phyloP scores from a whole-genome alignment of 2,888 invertebrate genomes.

The Tipula lateralis region DNA sequence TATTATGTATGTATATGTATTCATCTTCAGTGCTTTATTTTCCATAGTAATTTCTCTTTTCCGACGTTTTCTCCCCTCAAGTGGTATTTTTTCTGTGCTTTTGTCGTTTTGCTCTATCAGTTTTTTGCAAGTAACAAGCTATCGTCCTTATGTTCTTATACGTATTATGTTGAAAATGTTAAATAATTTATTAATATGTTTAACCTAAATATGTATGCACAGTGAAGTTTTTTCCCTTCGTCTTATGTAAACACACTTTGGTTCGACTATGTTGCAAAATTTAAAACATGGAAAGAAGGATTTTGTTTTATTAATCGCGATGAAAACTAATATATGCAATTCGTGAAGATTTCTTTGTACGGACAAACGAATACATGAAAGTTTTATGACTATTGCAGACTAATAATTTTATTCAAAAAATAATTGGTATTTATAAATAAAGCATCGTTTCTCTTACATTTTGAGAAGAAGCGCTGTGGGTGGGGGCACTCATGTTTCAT shows the following conservation, averaged over 20 bases:
- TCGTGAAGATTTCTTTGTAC: neutral
- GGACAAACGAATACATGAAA: too few species aligned
- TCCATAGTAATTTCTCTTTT: neutral
- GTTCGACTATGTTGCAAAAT: neutral
- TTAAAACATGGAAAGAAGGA: neutral
- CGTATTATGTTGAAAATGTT: constrained; percentile 19
- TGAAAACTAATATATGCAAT: neutral
- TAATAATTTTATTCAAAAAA: too few species aligned
- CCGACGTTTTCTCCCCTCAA: neutral
- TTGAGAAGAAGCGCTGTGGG: too few species aligned
- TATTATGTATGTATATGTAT: neutral
- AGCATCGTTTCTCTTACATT: too few species aligned
- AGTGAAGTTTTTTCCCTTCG: neutral
- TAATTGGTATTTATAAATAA: too few species aligned
- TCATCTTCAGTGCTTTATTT: neutral
- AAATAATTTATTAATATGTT: constrained; percentile 9
- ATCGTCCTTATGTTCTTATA: neutral
- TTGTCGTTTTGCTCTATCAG: constrained; percentile 1
- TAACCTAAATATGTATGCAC: constrained; percentile 12
- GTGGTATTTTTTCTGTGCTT: neutral
- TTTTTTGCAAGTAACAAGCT: constrained; percentile 1
- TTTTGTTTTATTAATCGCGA: neutral
- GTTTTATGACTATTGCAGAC: too few species aligned
- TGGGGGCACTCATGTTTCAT: too few species aligned
- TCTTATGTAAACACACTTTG: neutral